Evolutionary conservation across 2,113 vertebrate genomes (phyloP).

Genomic region (Tyrannus savana): DNA sequence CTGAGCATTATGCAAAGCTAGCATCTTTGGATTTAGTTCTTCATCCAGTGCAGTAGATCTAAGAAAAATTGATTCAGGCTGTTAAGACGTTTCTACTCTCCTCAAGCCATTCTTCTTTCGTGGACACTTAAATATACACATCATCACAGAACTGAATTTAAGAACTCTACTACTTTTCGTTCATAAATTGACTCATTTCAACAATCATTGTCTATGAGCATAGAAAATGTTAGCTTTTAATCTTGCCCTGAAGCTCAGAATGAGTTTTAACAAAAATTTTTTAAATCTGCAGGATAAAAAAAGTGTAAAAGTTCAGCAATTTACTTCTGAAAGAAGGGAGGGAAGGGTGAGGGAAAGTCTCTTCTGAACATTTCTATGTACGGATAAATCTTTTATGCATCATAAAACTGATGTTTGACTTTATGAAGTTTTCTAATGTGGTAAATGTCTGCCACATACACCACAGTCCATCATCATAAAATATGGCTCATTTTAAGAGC

Average conservation of each 20-base stretch:
- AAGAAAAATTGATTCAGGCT: conserved; percentile 66
- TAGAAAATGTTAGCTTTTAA: conserved; percentile 22
- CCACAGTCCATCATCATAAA: background rate
- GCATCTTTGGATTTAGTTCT: conserved; percentile 83
- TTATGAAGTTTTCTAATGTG: background rate
- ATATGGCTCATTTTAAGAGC: background rate
- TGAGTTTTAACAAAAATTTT: background rate
- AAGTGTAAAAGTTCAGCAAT: background rate
- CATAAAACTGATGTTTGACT: background rate
- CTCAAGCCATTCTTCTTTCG: conserved; percentile 13
- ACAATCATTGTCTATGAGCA: background rate
- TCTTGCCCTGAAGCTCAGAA: conserved; percentile 9
- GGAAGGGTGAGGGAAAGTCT: background rate
- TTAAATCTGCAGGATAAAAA: background rate
- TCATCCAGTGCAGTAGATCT: conserved; percentile 82
- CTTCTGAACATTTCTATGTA: background rate
- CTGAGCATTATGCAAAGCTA: conserved; percentile 86
- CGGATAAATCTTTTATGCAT: background rate
- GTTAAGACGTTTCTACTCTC: conserved; percentile 54
- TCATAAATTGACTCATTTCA: conserved; percentile 1
- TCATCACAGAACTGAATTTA: conserved; percentile 33
- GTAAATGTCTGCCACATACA: background rate
- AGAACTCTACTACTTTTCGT: background rate
- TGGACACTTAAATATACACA: conserved; percentile 24
- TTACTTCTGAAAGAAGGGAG: background rate